Percentiles rank a stretch among this genome's conserved stretches.
Evolutionary conservation across 2,888 invertebrate species (phyloP).

Genomic region (Pollenia labialis): DNA sequence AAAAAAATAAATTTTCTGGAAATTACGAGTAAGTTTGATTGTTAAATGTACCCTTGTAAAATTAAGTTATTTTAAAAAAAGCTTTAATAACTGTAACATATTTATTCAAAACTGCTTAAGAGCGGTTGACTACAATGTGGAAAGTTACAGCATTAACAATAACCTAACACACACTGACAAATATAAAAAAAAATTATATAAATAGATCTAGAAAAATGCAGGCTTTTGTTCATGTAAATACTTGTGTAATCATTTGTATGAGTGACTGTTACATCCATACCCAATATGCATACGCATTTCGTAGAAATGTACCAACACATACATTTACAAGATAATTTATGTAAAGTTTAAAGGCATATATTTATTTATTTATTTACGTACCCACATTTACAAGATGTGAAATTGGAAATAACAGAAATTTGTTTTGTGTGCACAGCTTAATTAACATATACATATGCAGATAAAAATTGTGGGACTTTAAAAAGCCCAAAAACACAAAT

Average conservation of each 20-base stretch:
- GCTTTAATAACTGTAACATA: background rate
- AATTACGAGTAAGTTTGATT: background rate
- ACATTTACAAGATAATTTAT: no score
- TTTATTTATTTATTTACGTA: no score
- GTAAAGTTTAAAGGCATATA: no score
- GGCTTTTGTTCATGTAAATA: constrained; percentile 16
- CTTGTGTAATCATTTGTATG: constrained; percentile 18
- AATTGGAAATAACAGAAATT: constrained; percentile 18
- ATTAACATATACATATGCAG: constrained; percentile 37
- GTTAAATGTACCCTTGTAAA: background rate
- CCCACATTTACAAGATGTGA: background rate
- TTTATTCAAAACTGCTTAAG: constrained; percentile 16
- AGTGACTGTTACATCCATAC: constrained; percentile 1
- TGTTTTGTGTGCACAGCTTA: background rate
- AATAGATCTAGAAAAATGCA: background rate
- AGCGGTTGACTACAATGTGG: constrained; percentile 40
- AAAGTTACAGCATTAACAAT: constrained; percentile 43
- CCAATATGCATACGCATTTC: constrained; percentile 13
- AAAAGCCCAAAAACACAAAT: constrained; percentile 6
- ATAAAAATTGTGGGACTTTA: constrained; percentile 39
- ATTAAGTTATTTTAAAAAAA: background rate
- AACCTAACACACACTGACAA: no score
- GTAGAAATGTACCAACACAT: background rate
- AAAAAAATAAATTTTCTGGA: constrained; percentile 14
- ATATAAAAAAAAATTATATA: background rate